phyloP scores from a whole-genome alignment of 2,888 invertebrate genomes.

The Drosophila eohydei region DNA sequence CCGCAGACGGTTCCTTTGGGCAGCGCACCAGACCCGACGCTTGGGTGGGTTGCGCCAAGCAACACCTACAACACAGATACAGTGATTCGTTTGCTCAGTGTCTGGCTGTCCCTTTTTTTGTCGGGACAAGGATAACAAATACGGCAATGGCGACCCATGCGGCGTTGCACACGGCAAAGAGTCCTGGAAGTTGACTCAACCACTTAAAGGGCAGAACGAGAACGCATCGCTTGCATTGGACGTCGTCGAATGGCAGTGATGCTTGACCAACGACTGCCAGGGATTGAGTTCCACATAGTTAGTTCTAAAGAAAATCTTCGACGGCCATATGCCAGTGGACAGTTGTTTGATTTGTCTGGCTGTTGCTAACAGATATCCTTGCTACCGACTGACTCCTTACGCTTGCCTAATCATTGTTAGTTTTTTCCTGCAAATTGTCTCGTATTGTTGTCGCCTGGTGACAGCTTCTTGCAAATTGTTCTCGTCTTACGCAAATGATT shows the following conservation, averaged over 20 bases:
- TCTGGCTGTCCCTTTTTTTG: conserved; percentile 25
- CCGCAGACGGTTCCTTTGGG: conserved; percentile 43
- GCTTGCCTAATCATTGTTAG: conserved; percentile 58
- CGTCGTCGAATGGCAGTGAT: conserved; percentile 43
- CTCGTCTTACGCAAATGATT: conserved; percentile 57
- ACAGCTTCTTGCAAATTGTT: conserved; percentile 56
- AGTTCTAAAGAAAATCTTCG: conserved; percentile 59
- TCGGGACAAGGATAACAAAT: conserved; percentile 2
- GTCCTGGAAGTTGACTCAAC: conserved; percentile 26
- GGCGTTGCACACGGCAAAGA: conserved; percentile 70
- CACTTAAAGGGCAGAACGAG: conserved; percentile 62
- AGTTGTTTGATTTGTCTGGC: conserved; percentile 67
- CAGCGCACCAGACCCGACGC: conserved; percentile 32
- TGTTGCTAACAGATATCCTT: conserved; percentile 34
- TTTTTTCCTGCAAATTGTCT: conserved; percentile 50
- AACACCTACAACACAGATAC: conserved; percentile 64
- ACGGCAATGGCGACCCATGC: conserved; percentile 55
- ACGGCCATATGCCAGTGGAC: conserved; percentile 65
- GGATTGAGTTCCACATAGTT: conserved; percentile 51
- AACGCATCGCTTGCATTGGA: conserved; percentile 11
- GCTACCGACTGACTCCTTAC: conserved; percentile 61
- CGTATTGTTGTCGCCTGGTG: conserved; percentile 50
- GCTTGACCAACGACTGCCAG: conserved; percentile 61
- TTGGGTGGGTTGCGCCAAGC: conserved; percentile 67
- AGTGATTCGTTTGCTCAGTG: conserved; percentile 44